A percentile compares a stretch with the other conserved stretches of the same genome.
Conservation (phyloP, 2,113 vertebrate species). For the Plecotus auritus region DNA sequence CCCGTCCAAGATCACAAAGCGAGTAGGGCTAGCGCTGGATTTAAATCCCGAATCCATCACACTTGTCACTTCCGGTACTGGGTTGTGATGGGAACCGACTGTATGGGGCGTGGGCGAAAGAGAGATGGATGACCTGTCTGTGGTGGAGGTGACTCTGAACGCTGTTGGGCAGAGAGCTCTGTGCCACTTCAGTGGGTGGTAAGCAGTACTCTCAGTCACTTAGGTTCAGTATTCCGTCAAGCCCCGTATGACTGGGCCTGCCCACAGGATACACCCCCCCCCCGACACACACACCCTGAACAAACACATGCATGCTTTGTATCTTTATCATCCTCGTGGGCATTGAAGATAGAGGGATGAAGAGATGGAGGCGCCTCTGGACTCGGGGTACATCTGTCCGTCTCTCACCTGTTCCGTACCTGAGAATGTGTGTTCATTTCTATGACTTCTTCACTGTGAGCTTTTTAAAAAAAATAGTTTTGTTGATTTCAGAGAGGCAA, state of each 20-base stretch:
- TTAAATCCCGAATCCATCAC: not conserved
- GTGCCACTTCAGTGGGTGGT: not conserved
- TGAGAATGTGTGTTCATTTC: not conserved
- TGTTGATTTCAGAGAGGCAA: too few species aligned
- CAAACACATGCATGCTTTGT: not conserved
- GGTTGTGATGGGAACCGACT: not conserved
- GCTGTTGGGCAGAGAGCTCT: not conserved
- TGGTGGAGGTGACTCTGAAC: not conserved
- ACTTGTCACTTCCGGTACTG: not conserved
- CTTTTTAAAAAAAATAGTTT: not conserved
- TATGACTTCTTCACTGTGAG: not conserved
- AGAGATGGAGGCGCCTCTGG: not conserved
- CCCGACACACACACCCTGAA: not conserved
- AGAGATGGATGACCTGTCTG: not conserved
- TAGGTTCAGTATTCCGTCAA: accelerated
- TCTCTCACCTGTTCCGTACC: not conserved
- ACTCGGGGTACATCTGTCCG: not conserved
- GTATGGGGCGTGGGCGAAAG: not conserved
- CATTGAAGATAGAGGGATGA: not conserved
- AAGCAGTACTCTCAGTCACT: not conserved
- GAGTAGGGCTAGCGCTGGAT: not conserved
- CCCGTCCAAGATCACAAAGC: not conserved
- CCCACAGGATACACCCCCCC: too few species aligned
- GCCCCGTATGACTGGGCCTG: not conserved
- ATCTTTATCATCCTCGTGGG: not conserved